Evolutionary conservation across 2,888 invertebrate species (phyloP), one percentile per base, ranked within the genome.

Genomic region (Mylabris sibirica): DNA sequence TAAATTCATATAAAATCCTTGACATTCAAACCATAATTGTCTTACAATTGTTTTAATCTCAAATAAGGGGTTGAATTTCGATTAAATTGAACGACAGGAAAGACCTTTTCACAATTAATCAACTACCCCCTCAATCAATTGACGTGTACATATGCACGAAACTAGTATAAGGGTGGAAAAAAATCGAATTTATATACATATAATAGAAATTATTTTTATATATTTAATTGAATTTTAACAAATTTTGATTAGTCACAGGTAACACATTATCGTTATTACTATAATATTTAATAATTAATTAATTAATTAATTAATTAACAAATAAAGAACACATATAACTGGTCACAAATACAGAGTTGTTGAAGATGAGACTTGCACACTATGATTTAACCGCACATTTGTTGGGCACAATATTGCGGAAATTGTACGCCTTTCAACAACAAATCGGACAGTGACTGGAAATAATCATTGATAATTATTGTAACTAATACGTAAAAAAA

Each of bases 321-420:
- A 41, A 41, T n/a, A 44, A 44, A 44, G 44, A 44, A 44, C 44
- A 44, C 44, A 44, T n/a, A n/a, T n/a, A 3, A 6, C 44, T n/a
- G 44, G 44, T 44, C 44, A 44, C n/a, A n/a, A n/a, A n/a, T n/a
- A n/a, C n/a, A n/a, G n/a, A n/a, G n/a, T 44, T 12, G 1, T 44
- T 44, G 12, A 17, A 5, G 44, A 17, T 5, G n/a, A n/a, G n/a
- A n/a, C 6, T 5, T 44, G 6, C 14, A 41, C n/a, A 24, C 24
- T 20, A 8, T 24, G 65, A 26, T 38, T 65, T 60, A 69, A 17
- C 71, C 73, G 86, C 92, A 83, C 91, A 93, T 92, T 12, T 89
- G 89, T 79, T 89, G 86, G 8, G 92, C 91, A 80, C 93, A 93
- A 80, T 89, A 90, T 79, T 88, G 89, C 5, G 93, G 92, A 77